phyloP scores from a whole-genome alignment of 2,113 vertebrate species.

The Ramphastos sulfuratus region DNA sequence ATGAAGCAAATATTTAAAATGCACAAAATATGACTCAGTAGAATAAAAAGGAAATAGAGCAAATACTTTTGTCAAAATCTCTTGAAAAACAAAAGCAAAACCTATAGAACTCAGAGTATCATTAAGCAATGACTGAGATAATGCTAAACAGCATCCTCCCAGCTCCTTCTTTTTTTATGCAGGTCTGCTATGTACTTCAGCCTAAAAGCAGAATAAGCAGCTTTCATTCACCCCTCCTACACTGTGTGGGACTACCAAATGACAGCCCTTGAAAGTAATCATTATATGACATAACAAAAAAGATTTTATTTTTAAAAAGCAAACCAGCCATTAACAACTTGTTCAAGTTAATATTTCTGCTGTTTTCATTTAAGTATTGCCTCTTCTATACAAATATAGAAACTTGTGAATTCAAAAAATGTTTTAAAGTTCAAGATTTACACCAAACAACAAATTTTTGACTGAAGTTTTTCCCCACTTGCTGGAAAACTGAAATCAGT shows the following conservation, averaged over 20 bases:
- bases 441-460: not conserved
- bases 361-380: not conserved
- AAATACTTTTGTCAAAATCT: not conserved
- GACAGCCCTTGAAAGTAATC: constrained; percentile 27
- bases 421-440: not conserved
- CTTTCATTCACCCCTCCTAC: constrained; percentile 21
- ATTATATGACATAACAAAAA: constrained; percentile 24
- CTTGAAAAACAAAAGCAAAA: constrained; percentile 19
- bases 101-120: not conserved
- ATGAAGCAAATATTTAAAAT: not conserved
- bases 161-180: not conserved
- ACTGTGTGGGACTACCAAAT: not conserved
- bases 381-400: not conserved
- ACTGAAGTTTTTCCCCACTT: not conserved
- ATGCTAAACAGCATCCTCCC: not conserved
- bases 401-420: not conserved
- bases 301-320: not conserved
- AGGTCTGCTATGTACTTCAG: not conserved
- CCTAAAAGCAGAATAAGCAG: constrained; percentile 15
- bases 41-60: not conserved
- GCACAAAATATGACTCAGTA: not conserved
- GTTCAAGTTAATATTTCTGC: not conserved
- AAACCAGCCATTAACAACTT: not conserved
- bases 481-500: not conserved
- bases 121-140: not conserved